Base-by-base conservation (phyloP, 2,797 vertebrate species). In the Enteromius unitaeniatus region DNA sequence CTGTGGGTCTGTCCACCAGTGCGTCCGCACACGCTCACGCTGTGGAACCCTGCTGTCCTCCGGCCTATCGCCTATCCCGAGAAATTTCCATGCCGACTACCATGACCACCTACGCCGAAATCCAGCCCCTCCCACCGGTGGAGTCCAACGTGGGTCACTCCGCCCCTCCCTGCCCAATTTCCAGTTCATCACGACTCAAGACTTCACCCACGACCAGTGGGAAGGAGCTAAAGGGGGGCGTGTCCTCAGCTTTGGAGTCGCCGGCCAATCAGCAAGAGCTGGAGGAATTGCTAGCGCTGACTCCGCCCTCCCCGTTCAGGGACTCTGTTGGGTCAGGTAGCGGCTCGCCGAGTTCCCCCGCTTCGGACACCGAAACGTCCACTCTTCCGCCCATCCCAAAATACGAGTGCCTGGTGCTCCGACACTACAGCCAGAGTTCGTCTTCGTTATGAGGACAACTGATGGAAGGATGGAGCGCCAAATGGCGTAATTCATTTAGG, bases 351-450 rank as follows among this genome's bases (percentile, higher is more conserved):
- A 93, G 95, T 86, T 99, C 97, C 37, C 97, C 98, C 0, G 93
- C 90, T 87, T 96, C 95, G 0, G 96, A 96, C 90, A 95, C 92
- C 88, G 1, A 93, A 92, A 1, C 93, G 3, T 49, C 67, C 4
- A 6, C 23, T 34, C 65, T 93, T 88, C 96, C 91, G 88, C 97
- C 97, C 0, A 97, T 97, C 0, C 97, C 97, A 62, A 96, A 97
- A 87, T 99, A 97, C 6, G 96, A 96, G 93, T 96, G 95, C 28
- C 95, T 99, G 75, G 94, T 96, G 78, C 96, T 99, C 91, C 95
- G 97, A 94, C 97, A 99, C 94, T 99, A 99, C 94, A 96, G 97
- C 90, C 98, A 99, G 95, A 99, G 98, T 92, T 99, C 98, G 86
- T 99, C 98, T 86, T 99, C 98, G 5, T 95, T 99, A 96, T 99